A percentile compares a stretch with the other conserved stretches of the same genome.
phyloP scores from a whole-genome alignment of 2,113 vertebrate species.

The Dicaeum eximium region DNA sequence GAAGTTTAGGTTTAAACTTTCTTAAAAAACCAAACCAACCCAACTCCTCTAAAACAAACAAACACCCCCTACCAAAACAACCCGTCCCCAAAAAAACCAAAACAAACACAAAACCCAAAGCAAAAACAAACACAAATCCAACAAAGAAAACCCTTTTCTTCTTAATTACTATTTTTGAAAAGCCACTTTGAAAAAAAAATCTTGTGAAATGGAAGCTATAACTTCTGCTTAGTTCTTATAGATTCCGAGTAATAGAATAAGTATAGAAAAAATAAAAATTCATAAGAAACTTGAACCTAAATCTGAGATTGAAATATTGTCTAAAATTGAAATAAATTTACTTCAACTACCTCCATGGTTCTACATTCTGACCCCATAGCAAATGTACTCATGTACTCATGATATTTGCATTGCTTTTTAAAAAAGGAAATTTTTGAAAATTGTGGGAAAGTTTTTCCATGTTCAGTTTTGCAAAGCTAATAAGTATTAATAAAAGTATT shows the following conservation, averaged over 20 bases:
- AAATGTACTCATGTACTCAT: neutral
- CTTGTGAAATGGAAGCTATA: neutral
- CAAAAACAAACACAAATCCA: neutral
- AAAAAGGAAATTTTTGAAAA: neutral
- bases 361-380: neutral
- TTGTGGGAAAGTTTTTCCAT: fast-evolving
- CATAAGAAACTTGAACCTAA: neutral
- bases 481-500: neutral
- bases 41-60: neutral
- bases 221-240: neutral
- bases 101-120: neutral
- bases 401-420: neutral
- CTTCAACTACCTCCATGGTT: neutral
- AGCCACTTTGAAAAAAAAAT: neutral
- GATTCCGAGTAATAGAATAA: neutral
- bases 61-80: neutral
- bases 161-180: neutral
- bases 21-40: neutral
- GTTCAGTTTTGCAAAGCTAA: neutral
- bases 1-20: neutral
- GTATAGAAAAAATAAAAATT: neutral
- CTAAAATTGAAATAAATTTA: neutral
- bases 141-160: neutral
- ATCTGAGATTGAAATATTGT: neutral
- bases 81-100: neutral